Evolutionary conservation across 2,113 vertebrate species (phyloP), one percentile per base, ranked within the genome.

Genomic region (Cynocephalus volans): DNA sequence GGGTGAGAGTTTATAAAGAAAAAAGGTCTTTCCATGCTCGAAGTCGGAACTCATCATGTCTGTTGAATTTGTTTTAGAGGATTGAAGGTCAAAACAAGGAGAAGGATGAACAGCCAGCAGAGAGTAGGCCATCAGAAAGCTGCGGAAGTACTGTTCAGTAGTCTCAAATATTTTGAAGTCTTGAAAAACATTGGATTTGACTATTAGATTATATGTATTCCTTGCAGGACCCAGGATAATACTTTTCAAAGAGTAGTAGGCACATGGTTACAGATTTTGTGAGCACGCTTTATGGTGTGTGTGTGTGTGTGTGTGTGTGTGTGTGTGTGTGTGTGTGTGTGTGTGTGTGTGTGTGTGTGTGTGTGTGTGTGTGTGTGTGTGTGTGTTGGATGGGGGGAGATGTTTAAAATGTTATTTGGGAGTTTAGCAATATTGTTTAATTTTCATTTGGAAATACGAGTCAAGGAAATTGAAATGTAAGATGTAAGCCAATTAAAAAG

Each of bases 391-490:
- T 6, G 10, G 4, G 36, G 17, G 45, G 18, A 26, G 45, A 48
- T 31, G 8, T 72, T 95, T 31, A 82, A 86, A 90, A 69, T 90
- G 50, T 65, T 80, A 26, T 81, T 87, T 79, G 69, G 21, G 26
- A 93, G 33, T 91, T 75, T 70, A 36, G 88, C 45, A 64, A 73
- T 79, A 45, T 10, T 18, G 15, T 72, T 87, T 58, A 36, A 69
- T 54, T 94, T 97, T 93, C 19, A 64, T 56, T 79, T 95, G 56
- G 69, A 93, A 93, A 79, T 86, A 18, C 28, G 86, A 45, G 19
- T 62, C 21, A 67, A 92, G 21, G 26, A 93, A 52, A 77, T 58
- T 54, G 54, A 96, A 93, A 72, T 87, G 6, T 86, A 81, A 84
- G 26, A 58, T 79, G 2, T 67, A 70, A 70, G 28, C 13, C 58